Conservation (phyloP, 2,113 vertebrate genomes). For the Phyllopteryx taeniolatus region DNA sequence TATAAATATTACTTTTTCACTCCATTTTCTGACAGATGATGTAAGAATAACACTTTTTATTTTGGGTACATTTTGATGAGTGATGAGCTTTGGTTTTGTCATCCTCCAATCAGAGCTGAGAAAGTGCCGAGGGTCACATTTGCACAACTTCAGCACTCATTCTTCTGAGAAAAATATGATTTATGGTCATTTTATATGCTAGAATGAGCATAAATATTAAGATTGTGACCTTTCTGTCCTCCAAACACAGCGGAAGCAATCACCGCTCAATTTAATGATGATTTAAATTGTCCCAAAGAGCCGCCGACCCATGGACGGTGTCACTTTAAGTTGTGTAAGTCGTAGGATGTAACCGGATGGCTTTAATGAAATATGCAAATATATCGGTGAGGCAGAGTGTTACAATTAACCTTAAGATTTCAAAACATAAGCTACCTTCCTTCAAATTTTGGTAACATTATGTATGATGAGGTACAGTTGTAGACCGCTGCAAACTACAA, state of each 20-base stretch:
- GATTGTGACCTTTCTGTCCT: constrained; percentile 48
- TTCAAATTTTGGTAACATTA: background rate
- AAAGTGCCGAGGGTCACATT: constrained; percentile 21
- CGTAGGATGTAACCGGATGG: constrained; percentile 45
- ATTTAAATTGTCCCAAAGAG: constrained; percentile 55
- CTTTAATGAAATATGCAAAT: constrained; percentile 69
- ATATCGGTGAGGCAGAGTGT: constrained; percentile 40
- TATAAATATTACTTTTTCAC: background rate
- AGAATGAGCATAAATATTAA: constrained; percentile 49
- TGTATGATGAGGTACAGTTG: background rate
- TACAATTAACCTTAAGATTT: constrained; percentile 62
- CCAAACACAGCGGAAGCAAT: constrained; percentile 43
- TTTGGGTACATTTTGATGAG: background rate
- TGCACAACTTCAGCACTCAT: background rate
- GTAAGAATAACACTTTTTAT: constrained; percentile 12
- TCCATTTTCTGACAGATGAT: constrained; percentile 2
- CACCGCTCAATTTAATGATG: constrained; percentile 64
- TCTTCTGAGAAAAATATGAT: constrained; percentile 47
- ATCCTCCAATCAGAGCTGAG: constrained; percentile 21
- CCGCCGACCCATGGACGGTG: constrained; percentile 32
- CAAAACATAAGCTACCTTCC: constrained; percentile 22
- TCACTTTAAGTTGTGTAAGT: constrained; percentile 59
- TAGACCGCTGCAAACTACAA: background rate
- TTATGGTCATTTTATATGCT: constrained; percentile 51
- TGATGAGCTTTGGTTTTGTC: constrained; percentile 34